Percentiles rank a stretch among this genome's conserved stretches.
These are phyloP conservation scores for Pseudorasbora parva DNA, from an alignment of 2,113 vertebrate species.

Conservation along the genomic window DNA sequence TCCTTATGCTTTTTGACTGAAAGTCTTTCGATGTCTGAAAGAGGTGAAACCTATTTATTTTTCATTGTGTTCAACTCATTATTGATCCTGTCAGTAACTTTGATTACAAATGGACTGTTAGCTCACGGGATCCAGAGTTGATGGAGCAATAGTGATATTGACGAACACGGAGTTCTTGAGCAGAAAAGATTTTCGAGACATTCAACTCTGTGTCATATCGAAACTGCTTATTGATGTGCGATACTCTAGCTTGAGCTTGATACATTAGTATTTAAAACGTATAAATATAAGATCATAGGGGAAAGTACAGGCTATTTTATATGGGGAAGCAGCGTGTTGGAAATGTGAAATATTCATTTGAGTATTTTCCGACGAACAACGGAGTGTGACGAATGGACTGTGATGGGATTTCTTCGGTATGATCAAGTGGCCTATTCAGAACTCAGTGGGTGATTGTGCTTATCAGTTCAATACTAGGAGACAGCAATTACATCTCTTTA, in stretches of 20 bases:
- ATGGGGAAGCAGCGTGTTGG: background rate
- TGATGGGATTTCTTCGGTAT: conserved; percentile 46
- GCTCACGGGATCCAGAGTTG: background rate
- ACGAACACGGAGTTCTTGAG: background rate
- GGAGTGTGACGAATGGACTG: background rate
- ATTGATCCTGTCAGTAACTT: conserved; percentile 46
- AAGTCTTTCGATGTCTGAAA: conserved; percentile 39
- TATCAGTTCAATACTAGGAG: conserved; percentile 50
- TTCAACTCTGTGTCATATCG: background rate
- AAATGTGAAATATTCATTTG: background rate
- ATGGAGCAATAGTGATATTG: conserved; percentile 11
- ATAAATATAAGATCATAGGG: background rate
- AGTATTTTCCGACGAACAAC: background rate
- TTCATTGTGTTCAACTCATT: conserved; percentile 35
- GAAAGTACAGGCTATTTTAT: background rate
- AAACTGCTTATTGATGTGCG: background rate
- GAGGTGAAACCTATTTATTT: conserved; percentile 46
- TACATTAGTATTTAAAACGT: background rate
- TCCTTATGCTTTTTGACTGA: conserved; percentile 34
- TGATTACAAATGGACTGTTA: conserved; percentile 48
- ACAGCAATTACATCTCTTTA: conserved; percentile 54
- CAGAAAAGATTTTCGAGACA: conserved; percentile 2
- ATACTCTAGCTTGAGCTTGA: background rate
- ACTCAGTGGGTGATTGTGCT: conserved; percentile 23
- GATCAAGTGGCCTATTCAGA: conserved; percentile 30